A percentile compares a stretch with the other conserved stretches of the same genome.
phyloP scores from a whole-genome alignment of 2,797 vertebrate genomes.

The Iguana delicatissima region DNA sequence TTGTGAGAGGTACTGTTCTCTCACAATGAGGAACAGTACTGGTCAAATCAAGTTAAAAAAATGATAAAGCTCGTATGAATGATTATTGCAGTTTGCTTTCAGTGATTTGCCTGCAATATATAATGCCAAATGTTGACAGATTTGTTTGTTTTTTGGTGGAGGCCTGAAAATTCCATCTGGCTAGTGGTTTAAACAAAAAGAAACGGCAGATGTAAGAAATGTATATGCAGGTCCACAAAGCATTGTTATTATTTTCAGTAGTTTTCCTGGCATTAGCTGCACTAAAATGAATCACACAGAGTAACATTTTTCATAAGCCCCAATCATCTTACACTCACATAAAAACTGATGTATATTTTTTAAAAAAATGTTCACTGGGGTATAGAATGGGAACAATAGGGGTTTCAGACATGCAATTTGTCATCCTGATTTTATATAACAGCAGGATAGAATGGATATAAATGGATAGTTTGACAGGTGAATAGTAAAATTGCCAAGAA shows the following conservation, averaged over 20 bases:
- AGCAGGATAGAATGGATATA: constrained; percentile 74
- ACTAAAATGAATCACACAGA: constrained; percentile 69
- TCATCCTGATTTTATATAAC: constrained; percentile 75
- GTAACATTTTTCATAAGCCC: constrained; percentile 70
- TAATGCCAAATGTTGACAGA: constrained; percentile 42
- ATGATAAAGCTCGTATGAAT: accelerated
- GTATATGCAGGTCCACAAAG: constrained; percentile 62
- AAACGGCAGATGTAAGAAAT: constrained; percentile 67
- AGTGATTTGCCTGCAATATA: constrained; percentile 12
- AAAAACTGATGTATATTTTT: constrained; percentile 60
- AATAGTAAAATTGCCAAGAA: constrained; percentile 71
- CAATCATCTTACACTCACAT: constrained; percentile 66
- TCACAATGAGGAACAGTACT: background rate
- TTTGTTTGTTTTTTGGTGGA: constrained; percentile 45
- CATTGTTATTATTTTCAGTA: constrained; percentile 70
- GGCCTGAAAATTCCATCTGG: constrained; percentile 70
- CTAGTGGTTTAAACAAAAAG: constrained; percentile 68
- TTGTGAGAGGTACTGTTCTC: background rate
- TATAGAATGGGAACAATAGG: constrained; percentile 67
- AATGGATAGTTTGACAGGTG: constrained; percentile 75
- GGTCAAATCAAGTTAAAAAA: background rate
- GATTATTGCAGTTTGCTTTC: constrained; percentile 41
- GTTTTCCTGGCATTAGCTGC: constrained; percentile 63
- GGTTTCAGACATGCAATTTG: constrained; percentile 71
- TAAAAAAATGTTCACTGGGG: constrained; percentile 61